Conservation (phyloP, 2,888 invertebrate species). For the Oscheius sp. region DNA sequence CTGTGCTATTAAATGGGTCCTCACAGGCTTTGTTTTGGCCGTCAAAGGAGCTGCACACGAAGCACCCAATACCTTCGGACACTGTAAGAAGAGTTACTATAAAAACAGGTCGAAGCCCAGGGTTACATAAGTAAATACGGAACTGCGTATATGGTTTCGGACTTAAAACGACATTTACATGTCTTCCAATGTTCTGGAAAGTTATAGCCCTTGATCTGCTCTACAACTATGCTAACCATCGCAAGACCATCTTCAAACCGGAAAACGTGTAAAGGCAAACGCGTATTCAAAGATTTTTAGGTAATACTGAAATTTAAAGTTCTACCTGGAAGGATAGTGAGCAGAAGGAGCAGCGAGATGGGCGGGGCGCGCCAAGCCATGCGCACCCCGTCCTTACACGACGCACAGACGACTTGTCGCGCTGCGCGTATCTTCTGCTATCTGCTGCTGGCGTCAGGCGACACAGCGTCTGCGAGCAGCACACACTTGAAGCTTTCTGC, state of each 20-base stretch:
- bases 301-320: background rate
- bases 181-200: no score
- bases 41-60: slow-evolving; percentile 93
- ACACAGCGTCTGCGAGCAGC: slow-evolving; percentile 18
- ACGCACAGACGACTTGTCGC: slow-evolving; percentile 24
- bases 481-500: background rate
- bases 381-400: slow-evolving; percentile 39
- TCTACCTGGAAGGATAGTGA: slow-evolving; percentile 28
- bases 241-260: no score
- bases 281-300: no score
- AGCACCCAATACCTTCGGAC: slow-evolving; percentile 85
- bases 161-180: no score
- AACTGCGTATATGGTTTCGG: no score
- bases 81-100: slow-evolving; percentile 33
- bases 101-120: no score
- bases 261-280: no score
- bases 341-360: slow-evolving; percentile 32
- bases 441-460: slow-evolving; percentile 28
- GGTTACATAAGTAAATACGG: no score
- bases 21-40: slow-evolving; percentile 87
- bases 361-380: slow-evolving; percentile 39
- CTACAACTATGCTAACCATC: no score
- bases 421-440: slow-evolving; percentile 24
- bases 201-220: no score
- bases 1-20: slow-evolving; percentile 81